Evolutionary conservation across 2,888 invertebrate species (phyloP).

Genomic region (Cryptus armator): DNA sequence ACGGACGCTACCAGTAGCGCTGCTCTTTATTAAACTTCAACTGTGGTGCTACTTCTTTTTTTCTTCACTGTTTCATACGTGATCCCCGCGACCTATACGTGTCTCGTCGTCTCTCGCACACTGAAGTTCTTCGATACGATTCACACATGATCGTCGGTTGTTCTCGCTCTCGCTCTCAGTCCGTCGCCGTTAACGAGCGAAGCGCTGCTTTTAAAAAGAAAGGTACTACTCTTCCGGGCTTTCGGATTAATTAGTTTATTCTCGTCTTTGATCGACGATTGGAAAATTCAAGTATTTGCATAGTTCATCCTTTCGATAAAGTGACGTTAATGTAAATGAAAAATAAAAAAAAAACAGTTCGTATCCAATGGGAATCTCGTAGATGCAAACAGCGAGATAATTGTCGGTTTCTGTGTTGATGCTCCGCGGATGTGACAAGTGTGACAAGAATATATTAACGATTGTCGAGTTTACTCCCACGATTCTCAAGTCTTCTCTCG

Average conservation of each 20-base stretch:
- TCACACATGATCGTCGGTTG: constrained; percentile 3
- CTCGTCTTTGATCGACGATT: not conserved
- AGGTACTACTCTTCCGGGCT: constrained; percentile 1
- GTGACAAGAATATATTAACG: not conserved
- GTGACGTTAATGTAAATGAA: no score
- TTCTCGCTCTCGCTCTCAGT: constrained; percentile 21
- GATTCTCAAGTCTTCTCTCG: not conserved
- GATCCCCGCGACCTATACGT: not conserved
- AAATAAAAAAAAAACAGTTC: not conserved
- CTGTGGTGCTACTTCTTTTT: constrained; percentile 2
- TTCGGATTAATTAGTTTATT: not conserved
- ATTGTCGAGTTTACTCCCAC: not conserved
- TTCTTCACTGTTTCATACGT: not conserved
- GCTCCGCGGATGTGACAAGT: not conserved
- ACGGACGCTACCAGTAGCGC: not conserved
- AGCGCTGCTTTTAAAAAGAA: constrained; percentile 14
- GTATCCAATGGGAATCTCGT: not conserved
- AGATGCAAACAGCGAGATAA: not conserved
- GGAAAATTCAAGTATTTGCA: not conserved
- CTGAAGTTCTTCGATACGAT: not conserved
- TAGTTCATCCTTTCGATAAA: no score
- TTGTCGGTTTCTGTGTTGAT: not conserved
- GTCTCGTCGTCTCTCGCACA: not conserved
- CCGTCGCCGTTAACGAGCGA: constrained; percentile 8
- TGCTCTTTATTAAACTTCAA: not conserved